These are phyloP conservation scores for Benthosema pterotum DNA, from an alignment of 2,797 vertebrate species.

Conservation along the genomic window DNA sequence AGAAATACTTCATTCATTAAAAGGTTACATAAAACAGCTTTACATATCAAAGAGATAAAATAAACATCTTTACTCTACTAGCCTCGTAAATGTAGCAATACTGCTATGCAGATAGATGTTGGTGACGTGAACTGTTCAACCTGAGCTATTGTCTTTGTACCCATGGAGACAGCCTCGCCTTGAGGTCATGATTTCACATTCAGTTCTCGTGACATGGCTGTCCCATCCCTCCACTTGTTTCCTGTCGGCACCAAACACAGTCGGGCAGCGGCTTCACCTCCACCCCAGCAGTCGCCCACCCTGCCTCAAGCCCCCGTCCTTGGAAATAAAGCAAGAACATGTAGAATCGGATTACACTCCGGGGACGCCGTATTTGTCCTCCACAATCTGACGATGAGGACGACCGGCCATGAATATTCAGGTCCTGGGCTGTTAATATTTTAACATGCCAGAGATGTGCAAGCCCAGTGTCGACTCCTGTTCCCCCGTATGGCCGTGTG, in stretches of 20 bases:
- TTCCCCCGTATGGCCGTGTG: constrained; percentile 45
- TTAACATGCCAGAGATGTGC: constrained; percentile 63
- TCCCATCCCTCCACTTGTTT: constrained; percentile 38
- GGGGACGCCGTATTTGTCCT: constrained; percentile 64
- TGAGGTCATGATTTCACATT: constrained; percentile 51
- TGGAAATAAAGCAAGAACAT: constrained; percentile 66
- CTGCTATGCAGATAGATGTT: constrained; percentile 6
- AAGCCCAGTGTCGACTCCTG: constrained; percentile 42
- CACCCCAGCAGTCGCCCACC: constrained; percentile 26
- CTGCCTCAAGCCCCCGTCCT: constrained; percentile 58
- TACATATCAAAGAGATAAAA: too few species aligned
- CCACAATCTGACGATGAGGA: constrained; percentile 59
- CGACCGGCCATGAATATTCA: constrained; percentile 76
- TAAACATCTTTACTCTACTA: too few species aligned
- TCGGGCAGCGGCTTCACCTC: constrained; percentile 42
- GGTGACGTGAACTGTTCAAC: constrained; percentile 20
- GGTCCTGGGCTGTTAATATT: constrained; percentile 70
- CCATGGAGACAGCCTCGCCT: constrained; percentile 34
- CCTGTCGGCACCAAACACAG: constrained; percentile 50
- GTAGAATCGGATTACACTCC: constrained; percentile 71
- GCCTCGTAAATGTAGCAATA: constrained; percentile 2
- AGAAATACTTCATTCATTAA: too few species aligned
- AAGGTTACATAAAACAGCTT: too few species aligned
- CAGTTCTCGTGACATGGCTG: constrained; percentile 49
- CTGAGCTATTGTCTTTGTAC: constrained; percentile 35